These are phyloP conservation scores for Perca fluviatilis DNA, from an alignment of 2,113 vertebrate genomes.

Conservation along the genomic window DNA sequence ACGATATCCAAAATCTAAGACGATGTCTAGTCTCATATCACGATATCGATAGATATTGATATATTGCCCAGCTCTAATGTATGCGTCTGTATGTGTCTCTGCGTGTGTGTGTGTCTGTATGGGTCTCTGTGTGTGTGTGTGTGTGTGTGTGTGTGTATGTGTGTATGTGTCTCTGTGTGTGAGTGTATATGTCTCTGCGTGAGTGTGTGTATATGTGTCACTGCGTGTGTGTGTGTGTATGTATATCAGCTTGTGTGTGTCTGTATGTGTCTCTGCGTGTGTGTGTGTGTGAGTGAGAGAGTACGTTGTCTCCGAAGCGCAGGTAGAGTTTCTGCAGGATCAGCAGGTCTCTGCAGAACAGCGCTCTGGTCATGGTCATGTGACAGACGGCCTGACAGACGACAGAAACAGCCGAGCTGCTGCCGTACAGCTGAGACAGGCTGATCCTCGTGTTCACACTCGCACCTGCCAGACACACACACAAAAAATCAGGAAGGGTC, in stretches of 20 bases:
- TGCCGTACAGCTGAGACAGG: slow-evolving; percentile 87
- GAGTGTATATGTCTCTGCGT: no score
- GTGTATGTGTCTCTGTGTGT: no score
- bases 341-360: slow-evolving; percentile 93
- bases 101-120: no score
- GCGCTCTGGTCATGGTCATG: slow-evolving; percentile 86
- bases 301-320: slow-evolving; percentile 87
- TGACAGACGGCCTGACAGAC: slow-evolving; percentile 89
- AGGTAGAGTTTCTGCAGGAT: slow-evolving; percentile 93
- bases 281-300: background rate
- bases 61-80: accelerated
- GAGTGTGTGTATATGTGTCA: no score
- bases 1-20: no score
- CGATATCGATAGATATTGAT: accelerated
- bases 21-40: accelerated
- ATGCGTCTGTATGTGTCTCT: no score
- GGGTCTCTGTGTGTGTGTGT: no score
- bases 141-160: no score
- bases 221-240: no score
- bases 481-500: no score
- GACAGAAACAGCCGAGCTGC: slow-evolving; percentile 79
- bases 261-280: background rate
- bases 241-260: no score
- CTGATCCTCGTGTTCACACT: slow-evolving; percentile 85
- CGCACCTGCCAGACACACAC: slow-evolving; percentile 78